Conservation (phyloP, 1,140 invertebrate genomes). For the Linepithema humile region DNA sequence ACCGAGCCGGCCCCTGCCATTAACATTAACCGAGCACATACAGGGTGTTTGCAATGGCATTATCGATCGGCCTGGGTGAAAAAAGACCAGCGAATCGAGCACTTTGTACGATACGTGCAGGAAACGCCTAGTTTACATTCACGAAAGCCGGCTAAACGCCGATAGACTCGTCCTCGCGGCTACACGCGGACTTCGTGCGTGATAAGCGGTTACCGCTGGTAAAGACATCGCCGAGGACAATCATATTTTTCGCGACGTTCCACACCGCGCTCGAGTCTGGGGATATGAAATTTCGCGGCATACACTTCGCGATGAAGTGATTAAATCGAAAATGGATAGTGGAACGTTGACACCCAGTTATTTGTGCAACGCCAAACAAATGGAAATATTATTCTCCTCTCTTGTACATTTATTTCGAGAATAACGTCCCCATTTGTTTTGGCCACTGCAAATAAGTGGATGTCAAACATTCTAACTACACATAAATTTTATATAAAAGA, state of each 20-base stretch:
- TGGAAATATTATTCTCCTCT: neutral
- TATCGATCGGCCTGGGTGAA: constrained; percentile 72
- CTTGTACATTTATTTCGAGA: too few relatives aligned
- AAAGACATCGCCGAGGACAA: constrained; percentile 46
- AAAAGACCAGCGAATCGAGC: constrained; percentile 74
- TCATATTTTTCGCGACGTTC: constrained; percentile 39
- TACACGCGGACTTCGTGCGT: constrained; percentile 31
- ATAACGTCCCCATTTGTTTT: too few relatives aligned
- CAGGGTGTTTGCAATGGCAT: constrained; percentile 76
- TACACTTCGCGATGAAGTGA: neutral
- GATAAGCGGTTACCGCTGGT: constrained; percentile 48
- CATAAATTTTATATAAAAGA: too few relatives aligned
- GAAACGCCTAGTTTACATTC: constrained; percentile 74
- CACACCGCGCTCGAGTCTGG: neutral
- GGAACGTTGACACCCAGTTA: neutral
- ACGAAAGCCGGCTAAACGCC: constrained; percentile 72
- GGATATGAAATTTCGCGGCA: neutral
- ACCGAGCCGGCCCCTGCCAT: constrained; percentile 72
- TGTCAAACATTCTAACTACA: too few relatives aligned
- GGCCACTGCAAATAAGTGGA: too few relatives aligned
- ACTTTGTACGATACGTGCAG: constrained; percentile 72
- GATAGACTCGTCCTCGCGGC: constrained; percentile 70
- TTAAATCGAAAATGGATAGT: neutral
- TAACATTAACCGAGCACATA: constrained; percentile 78
- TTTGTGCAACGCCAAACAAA: neutral